Evolutionary conservation across 92 coral and sea anemone genomes (phyloP).

Genomic region (Siderastrea siderea): DNA sequence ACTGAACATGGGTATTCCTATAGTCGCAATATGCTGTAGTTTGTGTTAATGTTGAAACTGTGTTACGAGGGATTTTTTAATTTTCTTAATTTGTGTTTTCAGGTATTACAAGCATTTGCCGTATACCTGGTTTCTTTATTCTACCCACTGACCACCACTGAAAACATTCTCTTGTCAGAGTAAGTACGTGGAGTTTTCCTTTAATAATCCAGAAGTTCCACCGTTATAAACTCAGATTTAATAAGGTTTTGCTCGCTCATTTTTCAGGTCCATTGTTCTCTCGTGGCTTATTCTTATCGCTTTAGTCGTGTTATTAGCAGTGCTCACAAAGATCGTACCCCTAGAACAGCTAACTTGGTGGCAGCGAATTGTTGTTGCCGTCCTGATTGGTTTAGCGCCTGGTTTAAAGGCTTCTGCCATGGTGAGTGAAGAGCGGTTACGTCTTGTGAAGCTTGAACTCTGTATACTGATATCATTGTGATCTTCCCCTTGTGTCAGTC

Average conservation of each 20-base stretch:
- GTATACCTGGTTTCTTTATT: conserved; percentile 22
- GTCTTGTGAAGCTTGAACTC: neutral
- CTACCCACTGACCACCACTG: conserved; percentile 24
- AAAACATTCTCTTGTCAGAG: conserved; percentile 30
- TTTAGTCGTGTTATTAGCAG: conserved; percentile 35
- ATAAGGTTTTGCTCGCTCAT: neutral
- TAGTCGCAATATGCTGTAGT: too few species aligned
- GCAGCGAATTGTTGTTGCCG: conserved; percentile 46
- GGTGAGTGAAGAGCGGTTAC: conserved; percentile 53
- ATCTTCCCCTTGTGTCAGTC: neutral
- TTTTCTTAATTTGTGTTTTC: neutral
- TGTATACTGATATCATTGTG: neutral
- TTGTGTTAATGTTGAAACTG: neutral
- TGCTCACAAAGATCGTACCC: conserved; percentile 63
- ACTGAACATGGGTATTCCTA: too few species aligned
- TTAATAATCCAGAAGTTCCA: too few species aligned
- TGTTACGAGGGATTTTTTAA: neutral
- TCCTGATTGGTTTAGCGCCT: conserved; percentile 70
- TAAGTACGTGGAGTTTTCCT: conserved; percentile 10
- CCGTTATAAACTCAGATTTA: neutral
- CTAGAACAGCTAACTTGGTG: conserved; percentile 41
- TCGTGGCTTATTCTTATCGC: conserved; percentile 70
- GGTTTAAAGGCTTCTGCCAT: conserved; percentile 71
- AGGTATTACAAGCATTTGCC: conserved; percentile 22
- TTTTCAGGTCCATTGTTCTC: conserved; percentile 42